phyloP scores from a whole-genome alignment of 2,888 invertebrate genomes.

The Drosophila colorata region DNA sequence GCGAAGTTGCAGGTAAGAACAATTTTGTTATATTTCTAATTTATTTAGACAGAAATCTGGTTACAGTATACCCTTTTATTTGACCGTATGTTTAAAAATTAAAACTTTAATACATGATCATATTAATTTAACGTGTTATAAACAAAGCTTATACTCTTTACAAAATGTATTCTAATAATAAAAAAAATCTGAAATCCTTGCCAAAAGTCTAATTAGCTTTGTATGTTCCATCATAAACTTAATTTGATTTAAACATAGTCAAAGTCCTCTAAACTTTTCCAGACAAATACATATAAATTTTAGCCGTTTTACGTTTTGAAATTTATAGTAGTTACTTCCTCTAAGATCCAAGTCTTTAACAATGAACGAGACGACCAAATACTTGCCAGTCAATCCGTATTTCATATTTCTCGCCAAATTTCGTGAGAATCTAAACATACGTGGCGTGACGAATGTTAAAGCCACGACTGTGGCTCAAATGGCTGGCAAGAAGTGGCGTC shows the following conservation, averaged over 20 bases:
- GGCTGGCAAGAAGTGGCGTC: constrained; percentile 50
- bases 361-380: not conserved
- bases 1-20: no score
- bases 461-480: constrained; percentile 19
- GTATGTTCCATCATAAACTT: not conserved
- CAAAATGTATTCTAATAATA: no score
- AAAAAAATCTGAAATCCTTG: not conserved
- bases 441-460: constrained; percentile 39
- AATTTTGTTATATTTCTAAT: not conserved
- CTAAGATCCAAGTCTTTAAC: not conserved
- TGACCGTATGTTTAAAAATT: no score
- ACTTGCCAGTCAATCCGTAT: constrained; percentile 38
- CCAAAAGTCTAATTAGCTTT: constrained; percentile 3
- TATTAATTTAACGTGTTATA: no score
- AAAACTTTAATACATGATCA: no score
- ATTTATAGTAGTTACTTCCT: not conserved
- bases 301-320: not conserved
- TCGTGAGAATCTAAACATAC: constrained; percentile 34
- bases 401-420: constrained; percentile 51
- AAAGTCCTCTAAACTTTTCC: not conserved
- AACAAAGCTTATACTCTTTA: no score
- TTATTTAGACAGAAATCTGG: not conserved
- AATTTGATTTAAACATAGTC: no score
- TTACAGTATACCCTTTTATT: no score
- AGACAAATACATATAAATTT: not conserved